Evolutionary conservation across 2,113 vertebrate species (phyloP).

Genomic region (Rhombomys opimus): DNA sequence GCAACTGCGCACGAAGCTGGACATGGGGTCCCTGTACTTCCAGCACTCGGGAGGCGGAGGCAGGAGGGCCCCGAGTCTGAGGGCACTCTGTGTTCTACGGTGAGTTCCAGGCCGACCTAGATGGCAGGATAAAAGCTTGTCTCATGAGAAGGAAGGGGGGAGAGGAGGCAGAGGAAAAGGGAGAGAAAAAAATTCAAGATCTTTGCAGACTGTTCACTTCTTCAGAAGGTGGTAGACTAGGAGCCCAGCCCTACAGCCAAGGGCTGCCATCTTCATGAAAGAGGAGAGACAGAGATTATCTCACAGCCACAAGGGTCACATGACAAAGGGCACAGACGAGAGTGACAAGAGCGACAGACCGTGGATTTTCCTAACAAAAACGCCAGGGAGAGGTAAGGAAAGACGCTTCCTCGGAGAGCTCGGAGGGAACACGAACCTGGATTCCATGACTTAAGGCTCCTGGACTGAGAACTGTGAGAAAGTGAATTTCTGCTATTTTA

Average conservation of each 20-base stretch:
- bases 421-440: accelerated
- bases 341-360: background rate
- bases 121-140: background rate
- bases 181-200: background rate
- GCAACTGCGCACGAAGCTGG: background rate
- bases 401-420: background rate
- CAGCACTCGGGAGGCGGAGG: background rate
- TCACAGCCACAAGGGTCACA: background rate
- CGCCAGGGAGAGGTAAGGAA: background rate
- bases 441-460: background rate
- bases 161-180: background rate
- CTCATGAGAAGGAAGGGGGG: background rate
- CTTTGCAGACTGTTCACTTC: background rate
- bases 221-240: background rate
- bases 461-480: background rate
- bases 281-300: background rate
- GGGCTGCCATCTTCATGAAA: background rate
- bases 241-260: background rate
- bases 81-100: background rate
- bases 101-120: background rate
- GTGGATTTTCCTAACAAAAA: background rate
- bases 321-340: background rate
- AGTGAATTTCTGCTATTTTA: background rate
- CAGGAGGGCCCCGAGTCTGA: background rate
- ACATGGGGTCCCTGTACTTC: background rate